A percentile compares a stretch with the other conserved stretches of the same genome.
Evolutionary conservation across 2,113 vertebrate species (phyloP).

Genomic region (Sinocyclocheilus anshuiensis): DNA sequence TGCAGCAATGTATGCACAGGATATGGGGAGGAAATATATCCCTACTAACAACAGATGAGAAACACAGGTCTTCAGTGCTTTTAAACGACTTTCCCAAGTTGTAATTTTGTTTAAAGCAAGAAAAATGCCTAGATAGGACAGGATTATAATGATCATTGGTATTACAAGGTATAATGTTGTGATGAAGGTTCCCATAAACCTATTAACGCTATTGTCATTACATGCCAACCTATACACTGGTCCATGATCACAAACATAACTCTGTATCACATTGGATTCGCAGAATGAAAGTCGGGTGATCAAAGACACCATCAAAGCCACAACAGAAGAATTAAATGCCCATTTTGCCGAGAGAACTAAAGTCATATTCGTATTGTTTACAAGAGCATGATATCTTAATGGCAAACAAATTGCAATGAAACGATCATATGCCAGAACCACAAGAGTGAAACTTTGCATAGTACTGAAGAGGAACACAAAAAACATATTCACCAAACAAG

Average conservation of each 20-base stretch:
- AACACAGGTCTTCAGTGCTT: conserved; percentile 54
- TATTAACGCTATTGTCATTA: not conserved
- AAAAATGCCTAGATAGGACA: conserved; percentile 28
- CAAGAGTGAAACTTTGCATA: not conserved
- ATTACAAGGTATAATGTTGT: not conserved
- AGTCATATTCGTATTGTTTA: not conserved
- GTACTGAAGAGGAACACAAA: not conserved
- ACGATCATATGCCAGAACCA: not conserved
- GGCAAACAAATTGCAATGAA: not conserved
- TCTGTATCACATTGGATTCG: not conserved
- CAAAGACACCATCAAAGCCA: not conserved
- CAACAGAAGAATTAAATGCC: not conserved
- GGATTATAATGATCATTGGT: not conserved
- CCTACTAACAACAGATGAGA: conserved; percentile 50
- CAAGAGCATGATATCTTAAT: not conserved
- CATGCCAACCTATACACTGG: not conserved
- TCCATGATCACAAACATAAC: not conserved
- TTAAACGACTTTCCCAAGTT: conserved; percentile 42
- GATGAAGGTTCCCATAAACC: not conserved
- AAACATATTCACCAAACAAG: not conserved
- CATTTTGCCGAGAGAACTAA: not conserved
- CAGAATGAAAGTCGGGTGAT: not conserved
- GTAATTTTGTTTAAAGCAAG: conserved; percentile 51
- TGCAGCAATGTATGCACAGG: not conserved
- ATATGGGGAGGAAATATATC: conserved; percentile 45